Base-by-base conservation (phyloP, 2,797 vertebrate species). In the Coregonus suidteri region DNA sequence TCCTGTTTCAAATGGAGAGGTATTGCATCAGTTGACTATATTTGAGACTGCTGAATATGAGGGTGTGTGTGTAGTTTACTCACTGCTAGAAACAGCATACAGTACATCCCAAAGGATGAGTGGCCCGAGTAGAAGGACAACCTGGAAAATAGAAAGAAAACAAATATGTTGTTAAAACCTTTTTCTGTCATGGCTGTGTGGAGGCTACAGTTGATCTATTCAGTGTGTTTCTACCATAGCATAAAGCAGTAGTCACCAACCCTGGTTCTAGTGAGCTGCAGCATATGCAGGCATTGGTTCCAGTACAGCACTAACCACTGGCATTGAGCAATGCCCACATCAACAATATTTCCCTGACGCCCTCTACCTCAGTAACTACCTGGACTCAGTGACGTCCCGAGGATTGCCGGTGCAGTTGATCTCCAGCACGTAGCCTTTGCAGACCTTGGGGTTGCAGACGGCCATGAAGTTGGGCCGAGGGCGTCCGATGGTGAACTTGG, bases 71-170 rank as follows among this genome's bases (percentile, higher is more conserved):
- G 13, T 14, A 30, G n/a, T 51, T 52, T 34, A 97, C 98, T 99
- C 94, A 99, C 98, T 82, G 97, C 97, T 9, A 99, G 84, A 82
- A 99, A 99, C 78, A 99, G 93, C 98, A 98, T 97, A 92, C 96
- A 97, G 94, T 99, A 99, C 98, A 99, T 99, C 77, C 97, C 97
- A 88, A 99, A 99, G 0, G 98, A 99, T 1, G 98, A 98, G 91
- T 99, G 98, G 72, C 98, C 98, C 0, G 98, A 99, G 87, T 98
- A 99, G 91, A 99, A 99, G 4, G 98, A 99, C 75, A 99, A 87
- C 89, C 98, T 99, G 84, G 81, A 82, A 31, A 85, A 82, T 5
- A 74, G 59, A 84, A 53, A 31, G 47, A 6, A 76, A 31, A 59
- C 25, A 31, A 16, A 16, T 16, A 16, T 30, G 13, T 34, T 66